Percentiles rank a stretch among this genome's conserved stretches.
phyloP scores from a whole-genome alignment of 2,113 vertebrate species.

The Periophthalmus modestus region DNA sequence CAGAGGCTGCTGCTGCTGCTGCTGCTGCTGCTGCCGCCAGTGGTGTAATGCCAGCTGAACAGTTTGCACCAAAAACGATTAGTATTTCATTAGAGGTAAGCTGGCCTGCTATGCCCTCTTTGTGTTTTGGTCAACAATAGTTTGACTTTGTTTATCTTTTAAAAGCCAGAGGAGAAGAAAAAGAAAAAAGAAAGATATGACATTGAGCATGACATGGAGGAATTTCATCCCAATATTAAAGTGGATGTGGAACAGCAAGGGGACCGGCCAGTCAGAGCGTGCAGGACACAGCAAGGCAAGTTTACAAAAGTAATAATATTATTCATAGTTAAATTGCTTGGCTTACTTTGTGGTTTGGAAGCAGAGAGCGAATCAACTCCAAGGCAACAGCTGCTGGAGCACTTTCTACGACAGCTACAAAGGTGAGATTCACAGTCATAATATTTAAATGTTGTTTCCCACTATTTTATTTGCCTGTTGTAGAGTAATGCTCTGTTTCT shows the following conservation, averaged over 20 bases:
- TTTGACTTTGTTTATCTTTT: slow-evolving; percentile 3
- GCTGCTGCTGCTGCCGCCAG: slow-evolving; percentile 32
- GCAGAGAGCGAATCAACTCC: slow-evolving; percentile 92
- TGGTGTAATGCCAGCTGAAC: slow-evolving; percentile 72
- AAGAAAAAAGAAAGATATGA: slow-evolving; percentile 90
- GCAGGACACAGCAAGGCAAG: slow-evolving; percentile 90
- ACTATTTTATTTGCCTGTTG: background rate
- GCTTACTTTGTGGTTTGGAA: slow-evolving; percentile 43
- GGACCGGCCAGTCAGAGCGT: slow-evolving; percentile 89
- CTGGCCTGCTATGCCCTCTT: background rate
- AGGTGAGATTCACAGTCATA: slow-evolving; percentile 76
- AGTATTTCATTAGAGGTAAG: slow-evolving; percentile 70
- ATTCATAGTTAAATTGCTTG: background rate
- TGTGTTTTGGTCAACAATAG: background rate
- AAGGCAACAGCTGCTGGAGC: slow-evolving; percentile 91
- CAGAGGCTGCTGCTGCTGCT: slow-evolving; percentile 70
- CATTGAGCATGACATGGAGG: slow-evolving; percentile 85
- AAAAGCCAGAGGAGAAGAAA: slow-evolving; percentile 87
- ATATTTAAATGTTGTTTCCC: background rate
- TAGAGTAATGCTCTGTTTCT: slow-evolving; percentile 16
- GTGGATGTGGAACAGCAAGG: slow-evolving; percentile 87
- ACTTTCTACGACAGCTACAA: slow-evolving; percentile 94
- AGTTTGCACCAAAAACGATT: slow-evolving; percentile 71
- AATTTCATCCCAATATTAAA: slow-evolving; percentile 86
- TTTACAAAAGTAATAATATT: background rate